Conservation (phyloP, 2,113 vertebrate genomes). For the Halcyon malimbica region DNA sequence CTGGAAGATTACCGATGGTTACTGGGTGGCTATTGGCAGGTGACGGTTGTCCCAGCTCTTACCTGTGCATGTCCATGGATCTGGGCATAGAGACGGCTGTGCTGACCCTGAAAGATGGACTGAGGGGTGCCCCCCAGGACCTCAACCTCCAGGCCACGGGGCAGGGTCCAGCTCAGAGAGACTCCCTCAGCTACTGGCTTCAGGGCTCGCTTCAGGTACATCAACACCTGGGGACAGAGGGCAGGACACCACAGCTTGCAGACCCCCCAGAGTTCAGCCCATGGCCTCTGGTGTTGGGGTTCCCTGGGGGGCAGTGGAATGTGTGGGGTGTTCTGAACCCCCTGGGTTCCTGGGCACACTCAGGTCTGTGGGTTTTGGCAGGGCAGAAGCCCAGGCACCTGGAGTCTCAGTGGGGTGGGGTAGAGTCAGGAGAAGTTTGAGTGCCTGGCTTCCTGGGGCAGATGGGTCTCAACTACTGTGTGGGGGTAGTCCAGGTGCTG, state of each 20-base stretch:
- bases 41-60: neutral
- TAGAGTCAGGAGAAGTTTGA: neutral
- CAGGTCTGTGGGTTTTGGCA: neutral
- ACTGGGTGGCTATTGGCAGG: neutral
- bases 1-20: neutral
- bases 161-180: neutral
- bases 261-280: neutral
- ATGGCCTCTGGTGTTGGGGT: rapidly evolving
- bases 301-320: neutral
- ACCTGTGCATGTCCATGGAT: neutral
- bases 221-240: neutral
- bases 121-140: neutral
- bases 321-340: too few species aligned
- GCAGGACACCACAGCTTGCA: neutral
- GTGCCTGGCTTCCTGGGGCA: neutral
- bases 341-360: neutral
- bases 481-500: neutral
- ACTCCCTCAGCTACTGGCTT: neutral
- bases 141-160: neutral
- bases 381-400: neutral
- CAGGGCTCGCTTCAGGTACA: neutral
- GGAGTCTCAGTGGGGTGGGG: neutral
- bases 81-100: neutral
- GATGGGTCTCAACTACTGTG: neutral
- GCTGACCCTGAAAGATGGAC: neutral